Conservation (phyloP, 2,113 vertebrate genomes). For the Strix aluco region DNA sequence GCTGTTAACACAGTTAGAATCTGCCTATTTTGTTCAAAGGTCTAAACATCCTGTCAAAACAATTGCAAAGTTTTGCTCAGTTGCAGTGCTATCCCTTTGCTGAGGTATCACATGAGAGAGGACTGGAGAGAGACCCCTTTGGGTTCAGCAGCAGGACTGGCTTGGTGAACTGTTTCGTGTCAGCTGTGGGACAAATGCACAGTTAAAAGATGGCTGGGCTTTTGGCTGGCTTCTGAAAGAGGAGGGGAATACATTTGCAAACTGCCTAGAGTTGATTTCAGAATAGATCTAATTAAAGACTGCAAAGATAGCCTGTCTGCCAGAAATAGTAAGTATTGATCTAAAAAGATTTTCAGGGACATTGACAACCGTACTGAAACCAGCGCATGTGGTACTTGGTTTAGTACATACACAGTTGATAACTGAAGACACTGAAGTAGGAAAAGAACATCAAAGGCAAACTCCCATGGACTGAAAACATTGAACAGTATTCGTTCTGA, state of each 20-base stretch:
- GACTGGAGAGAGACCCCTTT: background rate
- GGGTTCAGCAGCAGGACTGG: background rate
- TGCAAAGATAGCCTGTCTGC: background rate
- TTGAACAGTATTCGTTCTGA: background rate
- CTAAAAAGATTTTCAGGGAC: background rate
- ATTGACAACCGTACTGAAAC: background rate
- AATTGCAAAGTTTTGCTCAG: background rate
- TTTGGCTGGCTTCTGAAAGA: background rate
- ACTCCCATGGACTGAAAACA: background rate
- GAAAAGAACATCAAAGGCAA: background rate
- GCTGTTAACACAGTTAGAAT: background rate
- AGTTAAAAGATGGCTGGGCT: background rate
- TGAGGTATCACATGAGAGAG: background rate
- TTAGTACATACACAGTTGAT: background rate
- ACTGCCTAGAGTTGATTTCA: background rate
- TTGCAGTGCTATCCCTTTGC: background rate
- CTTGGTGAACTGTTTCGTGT: background rate
- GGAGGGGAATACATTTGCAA: background rate
- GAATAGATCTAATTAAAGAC: background rate
- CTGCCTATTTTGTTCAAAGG: background rate
- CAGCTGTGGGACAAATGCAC: background rate
- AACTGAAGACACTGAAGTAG: background rate
- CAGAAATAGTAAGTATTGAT: conserved; percentile 23
- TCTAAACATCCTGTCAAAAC: background rate
- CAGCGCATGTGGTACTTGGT: background rate